Conservation (phyloP, 2,113 vertebrate species). For the Brachirus orientalis region DNA sequence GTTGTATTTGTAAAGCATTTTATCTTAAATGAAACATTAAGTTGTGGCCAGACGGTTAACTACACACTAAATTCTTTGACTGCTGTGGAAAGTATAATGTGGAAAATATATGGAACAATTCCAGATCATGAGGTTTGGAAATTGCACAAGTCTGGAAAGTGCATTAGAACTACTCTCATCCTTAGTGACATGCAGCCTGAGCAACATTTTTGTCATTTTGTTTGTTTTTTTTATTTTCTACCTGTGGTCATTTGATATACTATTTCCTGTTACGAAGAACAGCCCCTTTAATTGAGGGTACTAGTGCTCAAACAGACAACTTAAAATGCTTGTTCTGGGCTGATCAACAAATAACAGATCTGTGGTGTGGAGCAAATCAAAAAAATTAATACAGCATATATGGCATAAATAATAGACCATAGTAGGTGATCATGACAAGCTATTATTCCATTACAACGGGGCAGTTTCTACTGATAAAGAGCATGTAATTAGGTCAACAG, state of each 20-base stretch:
- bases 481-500: too few relatives aligned
- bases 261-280: slow-evolving; percentile 28
- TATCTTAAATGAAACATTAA: not conserved
- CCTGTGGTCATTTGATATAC: slow-evolving; percentile 21
- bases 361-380: too few relatives aligned
- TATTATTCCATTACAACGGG: too few relatives aligned
- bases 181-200: slow-evolving; percentile 2
- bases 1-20: not conserved
- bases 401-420: too few relatives aligned
- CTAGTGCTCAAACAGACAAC: not conserved
- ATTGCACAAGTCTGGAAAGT: slow-evolving; percentile 30
- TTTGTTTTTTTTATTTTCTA: slow-evolving; percentile 4
- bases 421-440: too few relatives aligned
- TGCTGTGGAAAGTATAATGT: slow-evolving; percentile 26
- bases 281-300: not conserved
- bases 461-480: too few relatives aligned
- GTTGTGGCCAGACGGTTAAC: slow-evolving; percentile 8
- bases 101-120: slow-evolving; percentile 17
- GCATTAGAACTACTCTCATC: slow-evolving; percentile 23
- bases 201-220: slow-evolving; percentile 22
- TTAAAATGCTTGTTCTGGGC: not conserved
- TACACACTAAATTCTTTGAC: slow-evolving; percentile 2
- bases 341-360: not conserved
- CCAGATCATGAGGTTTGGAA: slow-evolving; percentile 37
- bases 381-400: too few relatives aligned